A percentile compares a stretch with the other conserved stretches of the same genome.
phyloP scores from a whole-genome alignment of 2,888 invertebrate species.

The Dolomedes plantarius region DNA sequence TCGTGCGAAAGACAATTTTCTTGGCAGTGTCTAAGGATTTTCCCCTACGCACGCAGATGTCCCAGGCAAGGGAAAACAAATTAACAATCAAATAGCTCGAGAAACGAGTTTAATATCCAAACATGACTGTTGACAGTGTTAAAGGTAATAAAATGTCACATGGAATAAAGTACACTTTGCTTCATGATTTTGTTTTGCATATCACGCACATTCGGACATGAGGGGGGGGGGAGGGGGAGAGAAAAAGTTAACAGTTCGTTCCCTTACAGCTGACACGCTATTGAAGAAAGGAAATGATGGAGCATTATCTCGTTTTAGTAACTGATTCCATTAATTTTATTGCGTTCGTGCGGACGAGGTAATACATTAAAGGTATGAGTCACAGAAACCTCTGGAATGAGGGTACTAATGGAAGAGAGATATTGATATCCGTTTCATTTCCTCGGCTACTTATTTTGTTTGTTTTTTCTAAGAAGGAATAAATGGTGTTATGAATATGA shows the following conservation, averaged over 20 bases:
- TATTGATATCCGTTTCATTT: background rate
- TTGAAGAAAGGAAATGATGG: background rate
- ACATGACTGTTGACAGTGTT: background rate
- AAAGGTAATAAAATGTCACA: constrained; percentile 5
- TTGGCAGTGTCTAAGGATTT: too few relatives aligned
- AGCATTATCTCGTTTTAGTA: background rate
- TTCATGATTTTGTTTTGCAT: background rate
- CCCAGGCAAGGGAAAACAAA: background rate
- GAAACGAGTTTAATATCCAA: background rate
- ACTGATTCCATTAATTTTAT: background rate
- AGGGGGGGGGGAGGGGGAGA: background rate
- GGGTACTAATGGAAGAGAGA: background rate
- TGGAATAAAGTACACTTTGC: background rate
- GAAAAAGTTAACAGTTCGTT: background rate
- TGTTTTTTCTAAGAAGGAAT: too few relatives aligned
- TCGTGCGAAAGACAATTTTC: too few relatives aligned
- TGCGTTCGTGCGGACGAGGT: background rate
- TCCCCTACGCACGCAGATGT: too few relatives aligned
- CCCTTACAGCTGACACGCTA: background rate
- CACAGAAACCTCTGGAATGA: background rate
- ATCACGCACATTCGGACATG: background rate
- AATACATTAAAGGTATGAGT: background rate
- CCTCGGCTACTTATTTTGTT: too few relatives aligned
- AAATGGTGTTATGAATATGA: too few relatives aligned
- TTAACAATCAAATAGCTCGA: background rate